phyloP scores from a whole-genome alignment of 2,113 vertebrate genomes.

The Panthera uncia region DNA sequence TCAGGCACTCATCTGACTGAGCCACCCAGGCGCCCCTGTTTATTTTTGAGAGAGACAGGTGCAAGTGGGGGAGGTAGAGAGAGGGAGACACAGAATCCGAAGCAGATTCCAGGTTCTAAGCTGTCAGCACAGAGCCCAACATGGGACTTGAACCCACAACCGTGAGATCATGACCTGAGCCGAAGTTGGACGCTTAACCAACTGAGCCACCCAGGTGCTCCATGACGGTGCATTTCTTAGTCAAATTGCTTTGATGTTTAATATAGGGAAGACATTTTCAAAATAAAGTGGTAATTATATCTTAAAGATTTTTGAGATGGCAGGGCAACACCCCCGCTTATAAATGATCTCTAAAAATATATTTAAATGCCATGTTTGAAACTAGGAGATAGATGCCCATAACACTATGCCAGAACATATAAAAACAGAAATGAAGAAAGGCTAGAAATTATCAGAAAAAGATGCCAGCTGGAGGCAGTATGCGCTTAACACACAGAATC shows the following conservation, averaged over 20 bases:
- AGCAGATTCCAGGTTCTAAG: too few relatives aligned
- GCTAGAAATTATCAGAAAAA: background rate
- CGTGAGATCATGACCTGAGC: background rate
- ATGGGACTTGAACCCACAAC: background rate
- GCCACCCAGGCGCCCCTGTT: background rate
- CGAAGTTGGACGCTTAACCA: too few relatives aligned
- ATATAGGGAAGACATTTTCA: background rate
- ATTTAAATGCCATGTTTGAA: background rate
- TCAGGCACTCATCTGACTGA: too few relatives aligned
- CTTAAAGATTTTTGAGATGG: background rate
- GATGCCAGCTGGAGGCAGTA: background rate
- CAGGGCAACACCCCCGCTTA: background rate
- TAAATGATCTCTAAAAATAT: background rate
- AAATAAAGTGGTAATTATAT: background rate
- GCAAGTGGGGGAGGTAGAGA: too few relatives aligned
- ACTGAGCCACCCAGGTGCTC: background rate
- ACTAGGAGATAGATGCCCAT: background rate
- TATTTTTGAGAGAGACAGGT: too few relatives aligned
- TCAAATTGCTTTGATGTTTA: background rate
- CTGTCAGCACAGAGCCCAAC: background rate
- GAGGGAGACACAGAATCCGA: too few relatives aligned
- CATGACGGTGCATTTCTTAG: too few relatives aligned
- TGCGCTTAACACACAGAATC: background rate
- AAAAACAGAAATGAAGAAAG: background rate
- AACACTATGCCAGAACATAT: background rate